Evolutionary conservation across 2,113 vertebrate genomes (phyloP), one percentile per base, ranked within the genome.

Genomic region (Perognathus longimembris): DNA sequence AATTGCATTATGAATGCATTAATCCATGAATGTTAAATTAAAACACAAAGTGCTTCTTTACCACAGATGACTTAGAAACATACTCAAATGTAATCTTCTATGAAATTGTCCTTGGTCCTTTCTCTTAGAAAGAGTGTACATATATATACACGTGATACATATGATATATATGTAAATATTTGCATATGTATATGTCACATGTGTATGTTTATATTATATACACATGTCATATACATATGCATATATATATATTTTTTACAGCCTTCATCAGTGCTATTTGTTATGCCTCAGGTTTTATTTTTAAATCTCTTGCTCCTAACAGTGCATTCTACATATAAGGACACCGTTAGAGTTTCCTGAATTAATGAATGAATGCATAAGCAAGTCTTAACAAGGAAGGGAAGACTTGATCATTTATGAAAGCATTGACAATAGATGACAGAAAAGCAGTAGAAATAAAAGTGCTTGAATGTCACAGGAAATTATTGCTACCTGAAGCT

Each of bases 41-140:
- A 30, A 15, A 30, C 12, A 45, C 69, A 70, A 75, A 83, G 28
- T 54, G 22, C 24, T 74, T 71, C 71, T 88, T 88, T 8, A 32
- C n/a, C 71, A 10, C 32, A 30, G 88, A 24, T 90, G 21, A 26
- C 50, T 85, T 89, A 89, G 14, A 92, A 87, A 42, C 32, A 89
- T 18, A 45, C 21, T 54, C 15, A 45, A 59, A 11, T 61, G 9
- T 54, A 90, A 36, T 89, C 64, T 83, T 89, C 64, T 83, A 50
- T 82, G 38, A 79, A 84, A 45, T 84, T 87, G 21, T 71, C 21
- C 66, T 73, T 75, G 71, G 24, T 77, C 38, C 28, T 54, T 54
- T 54, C 12, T 54, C 50, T 1, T 15, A 12, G 1, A 12, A 54
- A 18, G 4, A 54, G 50, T 54, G 50, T 54, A 54, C 15, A 54